These are phyloP conservation scores for Diaphora mendica DNA, from an alignment of 2,888 invertebrate genomes.

Conservation along the genomic window DNA sequence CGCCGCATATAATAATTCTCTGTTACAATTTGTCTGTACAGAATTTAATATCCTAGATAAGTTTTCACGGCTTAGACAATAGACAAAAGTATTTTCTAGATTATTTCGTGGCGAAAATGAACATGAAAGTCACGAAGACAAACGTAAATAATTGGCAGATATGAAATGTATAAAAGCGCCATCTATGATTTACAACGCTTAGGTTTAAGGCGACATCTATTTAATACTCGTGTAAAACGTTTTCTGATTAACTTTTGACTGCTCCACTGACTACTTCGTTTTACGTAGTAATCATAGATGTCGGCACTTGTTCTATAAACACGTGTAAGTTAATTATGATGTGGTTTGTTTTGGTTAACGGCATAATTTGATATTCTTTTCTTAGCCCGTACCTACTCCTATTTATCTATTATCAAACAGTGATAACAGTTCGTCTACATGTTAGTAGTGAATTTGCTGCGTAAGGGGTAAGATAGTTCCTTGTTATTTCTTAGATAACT, in stretches of 20 bases:
- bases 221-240: not conserved
- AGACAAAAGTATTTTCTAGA: not conserved
- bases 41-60: not conserved
- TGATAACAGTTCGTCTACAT: constrained; percentile 31
- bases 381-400: not conserved
- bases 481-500: constrained; percentile 13
- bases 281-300: constrained; percentile 26
- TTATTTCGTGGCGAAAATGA: not conserved
- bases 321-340: constrained; percentile 27
- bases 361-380: not conserved
- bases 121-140: too few species aligned
- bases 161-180: not conserved
- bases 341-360: constrained; percentile 42
- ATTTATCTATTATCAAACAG: constrained; percentile 30
- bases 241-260: not conserved
- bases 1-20: not conserved
- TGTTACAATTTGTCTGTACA: not conserved
- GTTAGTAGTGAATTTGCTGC: constrained; percentile 29
- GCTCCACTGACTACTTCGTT: not conserved
- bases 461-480: constrained; percentile 34
- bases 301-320: constrained; percentile 19
- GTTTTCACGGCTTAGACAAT: not conserved
- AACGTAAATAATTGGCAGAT: too few species aligned
- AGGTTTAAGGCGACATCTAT: constrained; percentile 14
- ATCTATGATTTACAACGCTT: not conserved